Conservation (phyloP, 2,797 vertebrate genomes). For the Labeo calbasu region DNA sequence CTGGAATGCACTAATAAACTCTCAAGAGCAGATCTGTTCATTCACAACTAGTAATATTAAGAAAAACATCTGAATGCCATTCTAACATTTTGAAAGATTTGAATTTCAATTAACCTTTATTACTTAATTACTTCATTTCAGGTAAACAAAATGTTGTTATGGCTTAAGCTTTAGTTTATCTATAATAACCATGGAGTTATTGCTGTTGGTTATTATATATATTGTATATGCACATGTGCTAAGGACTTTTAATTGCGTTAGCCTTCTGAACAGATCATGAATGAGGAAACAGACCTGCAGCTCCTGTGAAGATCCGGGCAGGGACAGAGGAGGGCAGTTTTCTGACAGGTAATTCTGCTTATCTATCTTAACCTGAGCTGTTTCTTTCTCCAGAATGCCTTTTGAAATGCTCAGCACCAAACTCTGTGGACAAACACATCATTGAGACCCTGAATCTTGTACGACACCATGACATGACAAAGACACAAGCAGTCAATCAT, state of each 20-base stretch:
- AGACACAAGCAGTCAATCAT: neutral
- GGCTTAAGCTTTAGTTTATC: neutral
- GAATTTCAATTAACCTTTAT: too few species aligned
- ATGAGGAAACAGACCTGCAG: constrained; percentile 76
- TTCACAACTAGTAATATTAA: neutral
- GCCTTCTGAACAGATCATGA: neutral
- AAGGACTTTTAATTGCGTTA: neutral
- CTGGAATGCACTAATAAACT: neutral
- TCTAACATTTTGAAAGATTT: neutral
- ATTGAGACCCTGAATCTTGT: neutral
- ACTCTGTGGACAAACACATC: constrained; percentile 76
- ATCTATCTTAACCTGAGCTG: constrained; percentile 68
- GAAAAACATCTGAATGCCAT: neutral
- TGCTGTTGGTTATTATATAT: neutral
- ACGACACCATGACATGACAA: neutral
- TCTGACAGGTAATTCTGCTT: constrained; percentile 79
- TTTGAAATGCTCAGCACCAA: constrained; percentile 84
- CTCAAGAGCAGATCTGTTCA: neutral
- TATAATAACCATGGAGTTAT: neutral
- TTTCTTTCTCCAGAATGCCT: constrained; percentile 78
- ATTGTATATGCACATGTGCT: neutral
- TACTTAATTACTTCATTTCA: too few species aligned
- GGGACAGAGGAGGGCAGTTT: constrained; percentile 75
- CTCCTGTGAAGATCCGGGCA: constrained; percentile 78
- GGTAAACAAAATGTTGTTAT: neutral